Base-by-base conservation (phyloP, 2,888 invertebrate genomes). In the Melanargia galathea region DNA sequence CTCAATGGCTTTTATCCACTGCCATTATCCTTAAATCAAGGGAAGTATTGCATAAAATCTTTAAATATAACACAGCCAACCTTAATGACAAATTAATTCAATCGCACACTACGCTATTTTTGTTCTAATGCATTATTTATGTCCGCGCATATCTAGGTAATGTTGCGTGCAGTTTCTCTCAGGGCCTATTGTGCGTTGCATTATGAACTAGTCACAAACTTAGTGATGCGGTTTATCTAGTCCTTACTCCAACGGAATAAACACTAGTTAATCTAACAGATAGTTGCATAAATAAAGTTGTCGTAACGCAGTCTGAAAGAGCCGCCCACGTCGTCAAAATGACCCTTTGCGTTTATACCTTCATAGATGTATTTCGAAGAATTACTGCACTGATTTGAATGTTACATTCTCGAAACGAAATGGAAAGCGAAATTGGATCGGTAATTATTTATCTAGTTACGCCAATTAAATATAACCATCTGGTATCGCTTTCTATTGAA, bases 141-240 rank as follows among this genome's bases (percentile, higher is more conserved):
- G 64, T 69, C 58, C 49, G 51, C 64, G 66, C 62, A 66, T 68
- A 67, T 65, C 65, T 61, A 55, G 64, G 70, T 71, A 73, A 76
- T 73, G 67, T 74, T 75, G 71, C 71, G 70, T 70, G 73, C 75
- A 74, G 75, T 79, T 77, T 82, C 80, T 75, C 75, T 63, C 71
- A 75, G 76, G 73, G 70, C 45, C 69, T 70, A 81, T 82, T 82
- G 80, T 80, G 73, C 76, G 60, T 63, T 69, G 66, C 74, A 64
- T 61, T 69, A 70, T 62, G 68, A 45, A 49, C 57, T 56, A 22
- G 66, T 66, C 56, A 40, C 67, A 64, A 67, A 45, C 62, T 45
- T 48, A 48, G 20, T 35, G 49, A 40, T 62, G 62, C 63, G 48
- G 30, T 61, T 22, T 18, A 30, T 52, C 20, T 63, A 30, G 49